Conservation (phyloP, 2,797 vertebrate genomes). For the Artibeus lituratus region DNA sequence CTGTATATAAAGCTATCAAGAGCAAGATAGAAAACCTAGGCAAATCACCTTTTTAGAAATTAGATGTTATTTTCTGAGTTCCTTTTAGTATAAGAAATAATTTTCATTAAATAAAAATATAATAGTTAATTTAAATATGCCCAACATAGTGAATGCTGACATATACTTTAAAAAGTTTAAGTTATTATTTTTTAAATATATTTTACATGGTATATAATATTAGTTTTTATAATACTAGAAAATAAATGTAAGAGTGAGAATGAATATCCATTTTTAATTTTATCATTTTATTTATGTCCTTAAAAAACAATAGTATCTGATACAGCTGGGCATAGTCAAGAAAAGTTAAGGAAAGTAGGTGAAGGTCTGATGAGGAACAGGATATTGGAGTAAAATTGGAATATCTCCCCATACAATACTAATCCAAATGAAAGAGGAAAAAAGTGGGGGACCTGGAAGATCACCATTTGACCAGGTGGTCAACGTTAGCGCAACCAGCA, state of each 20-base stretch:
- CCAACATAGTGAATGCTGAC: neutral
- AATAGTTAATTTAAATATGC: neutral
- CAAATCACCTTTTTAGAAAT: constrained; percentile 17
- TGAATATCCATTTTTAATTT: neutral
- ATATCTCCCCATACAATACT: neutral
- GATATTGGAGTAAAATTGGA: neutral
- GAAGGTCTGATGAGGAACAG: neutral
- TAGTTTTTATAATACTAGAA: constrained; percentile 17
- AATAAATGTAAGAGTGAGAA: neutral
- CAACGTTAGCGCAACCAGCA: neutral
- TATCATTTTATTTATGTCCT: neutral
- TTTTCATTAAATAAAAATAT: constrained; percentile 25
- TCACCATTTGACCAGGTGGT: neutral
- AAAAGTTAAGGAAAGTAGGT: neutral
- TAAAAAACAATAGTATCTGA: neutral
- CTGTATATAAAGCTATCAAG: neutral
- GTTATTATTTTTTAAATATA: neutral
- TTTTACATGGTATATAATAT: neutral
- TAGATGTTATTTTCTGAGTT: constrained; percentile 24
- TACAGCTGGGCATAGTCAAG: neutral
- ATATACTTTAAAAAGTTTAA: neutral
- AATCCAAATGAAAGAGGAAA: neutral
- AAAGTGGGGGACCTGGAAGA: neutral
- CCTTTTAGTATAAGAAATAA: neutral
- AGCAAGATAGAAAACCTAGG: neutral